Evolutionary conservation across 2,888 invertebrate species (phyloP).

Genomic region (Spicauda simplicius): DNA sequence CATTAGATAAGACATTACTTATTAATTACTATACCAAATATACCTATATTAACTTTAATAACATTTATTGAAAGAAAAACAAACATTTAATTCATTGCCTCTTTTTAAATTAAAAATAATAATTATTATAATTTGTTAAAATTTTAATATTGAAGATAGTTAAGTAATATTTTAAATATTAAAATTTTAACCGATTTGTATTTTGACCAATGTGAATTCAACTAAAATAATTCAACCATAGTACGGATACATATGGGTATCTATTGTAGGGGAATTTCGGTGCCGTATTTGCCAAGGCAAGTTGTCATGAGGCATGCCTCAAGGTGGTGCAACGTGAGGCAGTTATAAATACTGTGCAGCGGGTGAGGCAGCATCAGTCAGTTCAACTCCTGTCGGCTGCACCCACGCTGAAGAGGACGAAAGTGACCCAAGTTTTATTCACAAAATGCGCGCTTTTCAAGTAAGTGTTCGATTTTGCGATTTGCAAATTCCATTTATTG

Average conservation of each 20-base stretch:
- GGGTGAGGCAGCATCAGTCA: conserved; percentile 61
- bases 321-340: conserved; percentile 61
- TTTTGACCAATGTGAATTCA: not conserved
- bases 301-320: conserved; percentile 34
- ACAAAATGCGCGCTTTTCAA: conserved; percentile 75
- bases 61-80: too few relatives aligned
- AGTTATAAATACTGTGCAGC: conserved; percentile 72
- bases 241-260: not conserved
- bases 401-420: conserved; percentile 75
- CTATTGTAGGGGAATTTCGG: conserved; percentile 13
- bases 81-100: too few relatives aligned
- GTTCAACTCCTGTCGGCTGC: conserved; percentile 77
- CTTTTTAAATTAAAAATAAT: too few relatives aligned
- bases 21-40: too few relatives aligned
- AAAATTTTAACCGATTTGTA: not conserved
- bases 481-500: not conserved
- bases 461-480: conserved; percentile 61
- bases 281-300: conserved; percentile 10
- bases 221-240: not conserved
- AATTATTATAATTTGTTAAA: too few relatives aligned
- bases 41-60: too few relatives aligned
- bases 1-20: too few relatives aligned
- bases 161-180: too few relatives aligned
- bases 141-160: too few relatives aligned
- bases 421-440: conserved; percentile 62